Conservation (phyloP, 2,888 invertebrate genomes). For the Cephus pygmeus region DNA sequence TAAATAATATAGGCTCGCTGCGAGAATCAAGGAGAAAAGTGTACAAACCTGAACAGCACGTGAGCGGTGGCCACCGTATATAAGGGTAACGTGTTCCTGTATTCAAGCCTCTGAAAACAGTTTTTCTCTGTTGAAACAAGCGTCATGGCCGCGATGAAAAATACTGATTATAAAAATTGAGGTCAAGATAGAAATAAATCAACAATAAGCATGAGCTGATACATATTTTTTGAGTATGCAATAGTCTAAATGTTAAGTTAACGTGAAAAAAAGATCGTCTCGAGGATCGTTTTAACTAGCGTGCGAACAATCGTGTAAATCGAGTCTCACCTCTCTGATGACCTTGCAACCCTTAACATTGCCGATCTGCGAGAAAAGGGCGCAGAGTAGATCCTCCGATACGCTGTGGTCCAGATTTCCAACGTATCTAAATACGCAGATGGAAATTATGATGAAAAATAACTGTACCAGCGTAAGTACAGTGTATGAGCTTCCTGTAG, state of each 20-base stretch:
- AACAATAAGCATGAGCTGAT: too few relatives aligned
- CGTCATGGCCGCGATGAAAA: too few relatives aligned
- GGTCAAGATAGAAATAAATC: too few relatives aligned
- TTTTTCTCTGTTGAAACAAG: too few relatives aligned
- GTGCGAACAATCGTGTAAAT: neutral
- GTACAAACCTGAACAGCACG: conserved; percentile 34
- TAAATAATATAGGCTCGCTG: neutral
- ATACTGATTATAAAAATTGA: too few relatives aligned
- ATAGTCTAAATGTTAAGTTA: too few relatives aligned
- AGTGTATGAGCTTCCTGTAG: too few relatives aligned
- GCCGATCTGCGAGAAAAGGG: conserved; percentile 73
- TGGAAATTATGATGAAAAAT: neutral
- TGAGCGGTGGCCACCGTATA: neutral
- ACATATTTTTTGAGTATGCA: too few relatives aligned
- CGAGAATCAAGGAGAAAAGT: conserved; percentile 32
- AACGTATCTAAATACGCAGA: conserved; percentile 63
- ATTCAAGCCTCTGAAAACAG: conserved; percentile 4
- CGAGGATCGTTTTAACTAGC: too few relatives aligned
- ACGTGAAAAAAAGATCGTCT: too few relatives aligned
- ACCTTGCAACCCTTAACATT: conserved; percentile 74
- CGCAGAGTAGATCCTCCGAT: conserved; percentile 69
- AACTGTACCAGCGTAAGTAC: too few relatives aligned
- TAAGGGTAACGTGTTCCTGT: neutral
- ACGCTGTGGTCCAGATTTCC: conserved; percentile 71
- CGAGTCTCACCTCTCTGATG: conserved; percentile 69